phyloP scores from a whole-genome alignment of 2,113 vertebrate species.

The Centropus bengalensis region DNA sequence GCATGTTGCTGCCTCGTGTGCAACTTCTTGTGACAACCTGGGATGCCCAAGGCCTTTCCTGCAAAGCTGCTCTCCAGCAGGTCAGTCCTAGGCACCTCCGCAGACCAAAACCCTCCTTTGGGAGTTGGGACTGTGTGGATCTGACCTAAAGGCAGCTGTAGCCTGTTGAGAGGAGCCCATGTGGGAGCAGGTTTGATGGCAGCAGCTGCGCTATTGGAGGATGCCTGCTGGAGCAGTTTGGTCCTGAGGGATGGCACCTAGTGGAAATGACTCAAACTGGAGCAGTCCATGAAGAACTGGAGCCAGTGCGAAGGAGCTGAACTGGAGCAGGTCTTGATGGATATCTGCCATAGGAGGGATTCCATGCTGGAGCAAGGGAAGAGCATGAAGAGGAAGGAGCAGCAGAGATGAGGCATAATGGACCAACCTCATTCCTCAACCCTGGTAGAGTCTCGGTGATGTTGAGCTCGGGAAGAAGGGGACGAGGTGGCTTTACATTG shows the following conservation, averaged over 20 bases:
- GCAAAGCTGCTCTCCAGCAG: neutral
- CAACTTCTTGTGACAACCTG: neutral
- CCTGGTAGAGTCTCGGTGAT: fast-evolving
- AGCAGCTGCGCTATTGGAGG: neutral
- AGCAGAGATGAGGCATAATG: fast-evolving
- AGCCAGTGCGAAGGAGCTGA: fast-evolving
- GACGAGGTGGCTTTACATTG: fast-evolving
- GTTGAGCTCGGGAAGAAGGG: neutral
- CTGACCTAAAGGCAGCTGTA: neutral
- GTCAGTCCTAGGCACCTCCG: neutral
- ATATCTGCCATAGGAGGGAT: neutral
- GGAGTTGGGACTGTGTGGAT: neutral
- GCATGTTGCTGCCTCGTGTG: neutral
- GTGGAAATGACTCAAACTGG: fast-evolving
- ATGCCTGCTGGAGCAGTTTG: neutral
- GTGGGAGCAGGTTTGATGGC: too few relatives aligned
- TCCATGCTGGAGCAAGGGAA: too few relatives aligned
- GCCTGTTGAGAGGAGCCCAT: fast-evolving
- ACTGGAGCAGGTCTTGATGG: fast-evolving
- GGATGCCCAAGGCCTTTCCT: neutral
- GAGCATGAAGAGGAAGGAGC: too few relatives aligned
- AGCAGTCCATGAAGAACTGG: neutral
- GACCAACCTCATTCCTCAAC: fast-evolving
- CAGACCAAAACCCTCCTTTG: neutral
- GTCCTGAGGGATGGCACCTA: neutral